Percentiles rank a stretch among this genome's conserved stretches.
Evolutionary conservation across 1,140 invertebrate species (phyloP).

Genomic region (Acarapis woodi): DNA sequence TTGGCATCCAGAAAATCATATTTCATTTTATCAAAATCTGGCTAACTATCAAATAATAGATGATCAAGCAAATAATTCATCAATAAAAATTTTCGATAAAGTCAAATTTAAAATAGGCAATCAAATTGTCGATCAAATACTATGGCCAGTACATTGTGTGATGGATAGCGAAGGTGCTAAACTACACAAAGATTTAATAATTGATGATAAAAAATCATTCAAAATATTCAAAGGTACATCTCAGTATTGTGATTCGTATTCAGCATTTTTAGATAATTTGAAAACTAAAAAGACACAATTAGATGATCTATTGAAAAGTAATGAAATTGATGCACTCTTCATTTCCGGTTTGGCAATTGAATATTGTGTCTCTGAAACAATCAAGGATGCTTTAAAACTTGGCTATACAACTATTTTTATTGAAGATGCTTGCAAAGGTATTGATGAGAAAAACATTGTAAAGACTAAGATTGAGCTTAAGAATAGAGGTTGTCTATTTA

Average conservation of each 20-base stretch:
- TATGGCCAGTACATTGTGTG: conserved; percentile 86
- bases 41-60: not conserved
- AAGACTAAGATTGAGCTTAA: not conserved
- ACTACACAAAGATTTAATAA: conserved; percentile 63
- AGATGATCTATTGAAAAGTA: conserved; percentile 39
- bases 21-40: conserved; percentile 83
- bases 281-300: conserved; percentile 58
- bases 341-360: conserved; percentile 85
- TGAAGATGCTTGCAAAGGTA: conserved; percentile 40
- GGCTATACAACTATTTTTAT: conserved; percentile 66
- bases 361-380: conserved; percentile 40
- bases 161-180: conserved; percentile 80
- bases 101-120: conserved; percentile 66
- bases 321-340: conserved; percentile 65
- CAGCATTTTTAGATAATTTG: conserved; percentile 91
- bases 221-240: conserved; percentile 30
- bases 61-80: not conserved
- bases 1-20: conserved; percentile 88
- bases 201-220: conserved; percentile 16
- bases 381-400: conserved; percentile 28
- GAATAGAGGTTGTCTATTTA: not conserved
- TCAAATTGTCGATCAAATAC: conserved; percentile 36
- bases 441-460: not conserved
- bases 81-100: conserved; percentile 42
- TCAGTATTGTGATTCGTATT: conserved; percentile 82